Evolutionary conservation across 2,797 vertebrate species (phyloP).

Genomic region (Xenops minutus): DNA sequence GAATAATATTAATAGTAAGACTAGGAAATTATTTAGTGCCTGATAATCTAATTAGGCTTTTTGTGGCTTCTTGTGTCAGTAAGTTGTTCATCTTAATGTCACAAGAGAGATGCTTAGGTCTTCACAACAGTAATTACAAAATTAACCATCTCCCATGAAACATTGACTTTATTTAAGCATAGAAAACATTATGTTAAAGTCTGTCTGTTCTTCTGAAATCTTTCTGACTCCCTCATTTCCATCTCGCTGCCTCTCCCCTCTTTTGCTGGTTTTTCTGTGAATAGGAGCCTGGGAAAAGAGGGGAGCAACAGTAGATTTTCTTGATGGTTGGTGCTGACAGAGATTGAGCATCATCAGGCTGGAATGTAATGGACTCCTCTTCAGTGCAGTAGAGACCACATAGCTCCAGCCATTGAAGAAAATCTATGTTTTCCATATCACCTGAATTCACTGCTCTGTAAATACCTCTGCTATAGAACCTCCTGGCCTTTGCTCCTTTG

Average conservation of each 20-base stretch:
- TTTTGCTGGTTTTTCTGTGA: slow-evolving; percentile 5
- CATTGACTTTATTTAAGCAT: slow-evolving; percentile 5
- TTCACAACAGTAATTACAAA: slow-evolving; percentile 35
- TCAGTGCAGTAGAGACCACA: fast-evolving
- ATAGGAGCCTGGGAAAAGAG: neutral
- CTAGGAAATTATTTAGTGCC: neutral
- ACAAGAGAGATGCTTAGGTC: neutral
- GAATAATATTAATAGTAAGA: slow-evolving; percentile 20
- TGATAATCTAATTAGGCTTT: neutral
- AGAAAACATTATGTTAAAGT: neutral
- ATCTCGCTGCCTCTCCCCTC: slow-evolving; percentile 12
- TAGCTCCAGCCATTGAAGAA: neutral
- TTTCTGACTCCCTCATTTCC: neutral
- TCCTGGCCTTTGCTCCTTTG: neutral
- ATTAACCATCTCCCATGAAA: slow-evolving; percentile 42
- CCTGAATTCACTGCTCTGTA: neutral
- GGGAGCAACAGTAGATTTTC: neutral
- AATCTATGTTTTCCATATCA: neutral
- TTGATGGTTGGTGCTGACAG: neutral
- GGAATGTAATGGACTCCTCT: neutral
- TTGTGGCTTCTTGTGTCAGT: neutral
- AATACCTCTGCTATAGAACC: neutral
- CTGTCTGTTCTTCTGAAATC: slow-evolving; percentile 30
- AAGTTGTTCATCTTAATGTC: neutral
- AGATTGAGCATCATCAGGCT: neutral